Evolutionary conservation across 2,113 vertebrate genomes (phyloP), one percentile per base, ranked within the genome.

Genomic region (Antennarius striatus): DNA sequence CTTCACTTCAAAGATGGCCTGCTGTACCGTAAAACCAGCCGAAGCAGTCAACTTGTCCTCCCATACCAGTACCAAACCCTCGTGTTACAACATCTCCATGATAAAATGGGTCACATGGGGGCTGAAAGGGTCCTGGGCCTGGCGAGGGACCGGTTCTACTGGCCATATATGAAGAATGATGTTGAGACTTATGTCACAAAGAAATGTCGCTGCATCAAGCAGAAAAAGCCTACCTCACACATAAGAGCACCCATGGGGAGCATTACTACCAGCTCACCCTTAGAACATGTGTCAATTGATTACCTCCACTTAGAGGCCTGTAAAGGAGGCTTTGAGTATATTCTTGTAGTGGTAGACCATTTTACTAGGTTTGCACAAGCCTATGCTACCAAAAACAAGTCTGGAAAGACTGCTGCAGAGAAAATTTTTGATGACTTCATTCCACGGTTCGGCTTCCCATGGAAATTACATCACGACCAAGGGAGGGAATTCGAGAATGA

Each of bases 311-410:
- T 66, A 0, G 71, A 66, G 11, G 5, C 17, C 50, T 29, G 6
- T 52, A 49, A 63, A 28, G 56, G 56, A 14, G 57, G 57, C 4
- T 70, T n/a, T 4, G 36, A 63, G 6, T 55, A 61, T 3, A 47
- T 54, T 11, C 5, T 70, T 0, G 53, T 63, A 0, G 3, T 63
- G 0, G 8, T 60, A 1, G 63, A 68, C 36, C 58, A 68, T 10
- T 63, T 68, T 0, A 57, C 58, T 0, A 14, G 10, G 0, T 63
- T 57, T 28, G 64, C 45, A 3, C 64, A 68, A 3, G 72, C 12
- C 0, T 68, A 56, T 29, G 6, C 53, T 5, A 56, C 32, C 3
- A 56, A 7, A 16, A 56, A 56, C 14, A 56, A 56, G 10, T 58
- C 66, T 2, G 59, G 59, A 7, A 63, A 14, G 13, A 58, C 36